These are phyloP conservation scores for cattle (Bos taurus) DNA, from an alignment of 2,113 vertebrate species.

Conservation along the genomic window DNA sequence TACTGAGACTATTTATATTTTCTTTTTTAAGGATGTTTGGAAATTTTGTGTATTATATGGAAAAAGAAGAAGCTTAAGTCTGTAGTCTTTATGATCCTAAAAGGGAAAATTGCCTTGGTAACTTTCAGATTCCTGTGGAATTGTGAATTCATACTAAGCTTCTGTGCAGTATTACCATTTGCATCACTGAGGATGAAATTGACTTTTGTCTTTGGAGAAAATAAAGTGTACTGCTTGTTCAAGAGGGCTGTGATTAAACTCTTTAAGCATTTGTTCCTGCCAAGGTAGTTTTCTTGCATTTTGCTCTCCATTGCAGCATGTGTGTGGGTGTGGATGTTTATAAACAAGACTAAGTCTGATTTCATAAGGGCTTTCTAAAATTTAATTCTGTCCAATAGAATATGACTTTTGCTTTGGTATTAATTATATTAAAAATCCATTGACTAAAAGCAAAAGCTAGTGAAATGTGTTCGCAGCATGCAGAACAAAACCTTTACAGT, in stretches of 20 bases:
- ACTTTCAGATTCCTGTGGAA: slow-evolving; percentile 90
- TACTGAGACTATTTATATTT: slow-evolving; percentile 83
- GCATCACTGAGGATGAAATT: slow-evolving; percentile 78
- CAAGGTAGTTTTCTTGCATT: slow-evolving; percentile 84
- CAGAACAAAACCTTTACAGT: slow-evolving; percentile 71
- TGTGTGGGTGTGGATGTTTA: slow-evolving; percentile 69
- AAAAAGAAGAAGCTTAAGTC: slow-evolving; percentile 72
- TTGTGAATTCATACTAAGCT: slow-evolving; percentile 85
- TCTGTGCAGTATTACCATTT: slow-evolving; percentile 80
- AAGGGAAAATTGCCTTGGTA: slow-evolving; percentile 85
- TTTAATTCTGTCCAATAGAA: slow-evolving; percentile 56
- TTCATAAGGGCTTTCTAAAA: slow-evolving; percentile 71
- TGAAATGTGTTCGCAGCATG: slow-evolving; percentile 83
- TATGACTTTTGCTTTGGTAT: slow-evolving; percentile 70
- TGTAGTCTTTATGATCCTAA: slow-evolving; percentile 82
- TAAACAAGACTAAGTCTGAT: slow-evolving; percentile 52
- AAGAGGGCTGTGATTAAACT: slow-evolving; percentile 67
- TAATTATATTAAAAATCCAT: slow-evolving; percentile 58
- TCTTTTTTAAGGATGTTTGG: slow-evolving; percentile 80
- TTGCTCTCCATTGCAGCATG: slow-evolving; percentile 74
- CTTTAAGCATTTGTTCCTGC: slow-evolving; percentile 78
- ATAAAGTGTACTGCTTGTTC: slow-evolving; percentile 74
- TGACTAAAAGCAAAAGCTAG: slow-evolving; percentile 62
- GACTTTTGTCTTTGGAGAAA: slow-evolving; percentile 64
- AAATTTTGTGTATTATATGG: slow-evolving; percentile 77